These are phyloP conservation scores for Apamea sordens DNA, from an alignment of 2,888 invertebrate species.

Conservation along the genomic window DNA sequence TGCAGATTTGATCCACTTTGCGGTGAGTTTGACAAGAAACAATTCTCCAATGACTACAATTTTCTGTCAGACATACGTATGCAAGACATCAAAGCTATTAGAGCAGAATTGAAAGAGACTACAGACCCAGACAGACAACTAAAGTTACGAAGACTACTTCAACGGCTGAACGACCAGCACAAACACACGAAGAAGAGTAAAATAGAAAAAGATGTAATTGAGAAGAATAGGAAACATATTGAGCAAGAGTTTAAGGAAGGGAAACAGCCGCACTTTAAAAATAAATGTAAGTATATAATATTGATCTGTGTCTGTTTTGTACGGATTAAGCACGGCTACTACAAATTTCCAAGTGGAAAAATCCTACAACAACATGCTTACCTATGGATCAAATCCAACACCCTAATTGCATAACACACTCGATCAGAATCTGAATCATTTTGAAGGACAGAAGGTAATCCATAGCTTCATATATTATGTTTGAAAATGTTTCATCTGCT, in stretches of 20 bases:
- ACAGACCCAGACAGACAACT: constrained; percentile 91
- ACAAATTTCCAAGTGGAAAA: neutral
- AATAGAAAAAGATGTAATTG: constrained; percentile 88
- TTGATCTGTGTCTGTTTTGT: neutral
- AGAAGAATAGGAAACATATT: constrained; percentile 90
- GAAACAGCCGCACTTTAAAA: constrained; percentile 92
- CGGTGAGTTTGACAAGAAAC: constrained; percentile 93
- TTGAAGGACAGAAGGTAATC: neutral
- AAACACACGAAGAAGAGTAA: constrained; percentile 91
- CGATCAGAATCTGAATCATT: neutral
- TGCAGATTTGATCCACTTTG: constrained; percentile 95
- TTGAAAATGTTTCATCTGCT: neutral
- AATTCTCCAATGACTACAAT: constrained; percentile 94
- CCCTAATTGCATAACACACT: too few species aligned
- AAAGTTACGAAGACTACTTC: constrained; percentile 93
- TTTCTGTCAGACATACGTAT: constrained; percentile 93
- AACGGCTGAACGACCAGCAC: constrained; percentile 94
- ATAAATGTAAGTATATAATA: constrained; percentile 76
- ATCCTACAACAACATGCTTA: neutral
- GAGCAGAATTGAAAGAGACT: constrained; percentile 91
- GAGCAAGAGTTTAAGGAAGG: constrained; percentile 91
- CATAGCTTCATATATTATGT: neutral
- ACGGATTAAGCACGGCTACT: neutral
- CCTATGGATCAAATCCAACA: neutral
- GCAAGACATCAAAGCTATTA: constrained; percentile 92